Evolutionary conservation across 1,140 invertebrate genomes (phyloP), one percentile per base, ranked within the genome.

Genomic region (Venustaconcha ellipsiformis): DNA sequence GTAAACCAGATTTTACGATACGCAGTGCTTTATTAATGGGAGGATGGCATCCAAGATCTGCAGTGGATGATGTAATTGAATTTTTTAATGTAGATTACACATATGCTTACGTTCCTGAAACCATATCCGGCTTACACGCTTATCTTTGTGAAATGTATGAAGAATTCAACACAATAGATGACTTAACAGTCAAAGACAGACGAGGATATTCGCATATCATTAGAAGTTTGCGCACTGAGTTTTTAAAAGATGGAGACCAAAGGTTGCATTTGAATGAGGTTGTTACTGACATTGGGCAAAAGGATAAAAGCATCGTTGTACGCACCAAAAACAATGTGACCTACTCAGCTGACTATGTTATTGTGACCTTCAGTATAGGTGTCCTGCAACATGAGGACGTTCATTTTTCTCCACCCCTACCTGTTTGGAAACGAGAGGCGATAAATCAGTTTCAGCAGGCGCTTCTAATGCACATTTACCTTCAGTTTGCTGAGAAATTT

Each of bases 341-440:
- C 1, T 72, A 67, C 37, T 20, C 57, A 17, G 65, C 69, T 14
- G 75, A 77, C 58, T 72, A 37, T 20, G 75, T 55, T 14, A 64
- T 77, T 26, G 70, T 72, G 6, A 77, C 75, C 11, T 77, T 77
- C 48, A 77, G 75, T 68, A 30, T 77, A 23, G 75, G 75, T 55
- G 75, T 77, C 17, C 48, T 77, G 14, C 75, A 77, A 30, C 57
- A 72, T 11, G 56, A 70, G n/a, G 15, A 67, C 30, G 75, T 77
- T 2, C 30, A 48, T 1, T 77, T 77, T 20, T 30, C 5, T 12
- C 75, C 75, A 17, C 18, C 69, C 20, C 63, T 77, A 13, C 70
- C 75, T 17, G 55, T 8, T 1, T 17, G 26, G 23, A 77, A 77
- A 63, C 18, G n/a, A 57, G 11, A 72, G 18, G 75, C 75, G 4